Percentiles rank a stretch among this genome's conserved stretches.
Evolutionary conservation across 2,113 vertebrate species (phyloP).

Genomic region (Tyto alba): DNA sequence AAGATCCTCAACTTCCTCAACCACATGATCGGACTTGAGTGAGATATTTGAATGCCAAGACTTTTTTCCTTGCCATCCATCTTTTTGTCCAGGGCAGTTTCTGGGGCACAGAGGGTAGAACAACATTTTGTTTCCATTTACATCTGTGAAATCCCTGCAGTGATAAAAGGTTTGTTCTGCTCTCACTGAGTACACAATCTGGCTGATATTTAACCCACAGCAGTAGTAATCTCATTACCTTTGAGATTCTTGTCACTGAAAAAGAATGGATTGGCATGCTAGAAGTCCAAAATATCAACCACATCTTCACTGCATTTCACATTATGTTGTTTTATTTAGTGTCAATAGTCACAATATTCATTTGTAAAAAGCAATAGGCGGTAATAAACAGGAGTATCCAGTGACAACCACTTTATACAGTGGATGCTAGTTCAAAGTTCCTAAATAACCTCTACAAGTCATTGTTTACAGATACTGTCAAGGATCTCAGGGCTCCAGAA

Average conservation of each 20-base stretch:
- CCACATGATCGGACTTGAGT: neutral
- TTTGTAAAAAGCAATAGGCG: neutral
- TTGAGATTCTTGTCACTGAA: neutral
- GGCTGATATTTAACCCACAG: neutral
- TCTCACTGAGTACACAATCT: neutral
- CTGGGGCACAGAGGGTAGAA: neutral
- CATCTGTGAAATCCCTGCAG: neutral
- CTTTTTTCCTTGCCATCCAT: neutral
- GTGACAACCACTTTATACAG: neutral
- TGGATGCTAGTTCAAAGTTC: neutral
- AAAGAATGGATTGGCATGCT: neutral
- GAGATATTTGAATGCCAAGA: neutral
- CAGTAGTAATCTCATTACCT: neutral
- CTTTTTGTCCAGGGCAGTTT: neutral
- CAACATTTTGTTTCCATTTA: neutral
- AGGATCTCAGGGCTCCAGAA: neutral
- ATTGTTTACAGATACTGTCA: neutral
- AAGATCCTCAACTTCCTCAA: neutral
- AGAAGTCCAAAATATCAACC: neutral
- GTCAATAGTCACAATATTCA: neutral
- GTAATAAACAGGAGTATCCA: neutral
- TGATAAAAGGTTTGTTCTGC: neutral
- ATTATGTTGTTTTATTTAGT: neutral
- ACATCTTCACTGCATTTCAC: neutral
- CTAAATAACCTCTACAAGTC: neutral